Base-by-base conservation (phyloP, 1,140 invertebrate genomes). In the Oedothorax gibbosus region DNA sequence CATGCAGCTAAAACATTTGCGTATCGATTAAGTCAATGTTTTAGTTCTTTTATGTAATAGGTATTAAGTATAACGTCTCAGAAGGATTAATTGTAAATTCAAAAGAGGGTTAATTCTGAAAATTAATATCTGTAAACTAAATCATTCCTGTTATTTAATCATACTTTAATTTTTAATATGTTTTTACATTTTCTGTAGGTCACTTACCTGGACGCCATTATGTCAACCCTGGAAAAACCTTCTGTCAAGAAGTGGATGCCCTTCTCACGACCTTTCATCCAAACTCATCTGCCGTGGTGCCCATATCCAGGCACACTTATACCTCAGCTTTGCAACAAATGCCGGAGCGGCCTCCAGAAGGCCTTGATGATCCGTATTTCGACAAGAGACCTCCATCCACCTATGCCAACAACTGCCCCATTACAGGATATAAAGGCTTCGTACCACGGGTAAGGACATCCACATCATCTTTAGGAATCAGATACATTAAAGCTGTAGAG, bases 351-450 rank as follows among this genome's bases (percentile, higher is more conserved):
- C 62, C 71, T 18, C 65, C 54, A 7, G 82, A 76, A 57, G 60
- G 49, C 6, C 76, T 69, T 20, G n/a, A 77, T 9, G 73, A 85
- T 35, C 83, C 83, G 15, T 85, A 85, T 35, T 85, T 85, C 35
- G 83, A 85, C 54, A 68, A 71, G 54, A 77, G 83, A 72, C 83
- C 83, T 6, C 83, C 83, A 11, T 85, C 83, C 5, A 85, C 83
- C 7, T 85, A 85, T 18, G 64, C 66, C 20, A 85, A 78, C 51
- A 85, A 85, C 53, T 85, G 78, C 71, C 83, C 83, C 7, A 85
- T 85, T 10, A 73, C 83, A 20, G 83, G 83, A 20, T 85, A 85
- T 35, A 73, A 85, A 62, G 83, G 83, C 0, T 85, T 85, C n/a
- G 83, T 85, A 60, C 83, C 83, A 15, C 73, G 72, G 18, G 83